A percentile compares a stretch with the other conserved stretches of the same genome.
Evolutionary conservation across 2,797 vertebrate genomes (phyloP).

Genomic region (Salarias fasciatus): DNA sequence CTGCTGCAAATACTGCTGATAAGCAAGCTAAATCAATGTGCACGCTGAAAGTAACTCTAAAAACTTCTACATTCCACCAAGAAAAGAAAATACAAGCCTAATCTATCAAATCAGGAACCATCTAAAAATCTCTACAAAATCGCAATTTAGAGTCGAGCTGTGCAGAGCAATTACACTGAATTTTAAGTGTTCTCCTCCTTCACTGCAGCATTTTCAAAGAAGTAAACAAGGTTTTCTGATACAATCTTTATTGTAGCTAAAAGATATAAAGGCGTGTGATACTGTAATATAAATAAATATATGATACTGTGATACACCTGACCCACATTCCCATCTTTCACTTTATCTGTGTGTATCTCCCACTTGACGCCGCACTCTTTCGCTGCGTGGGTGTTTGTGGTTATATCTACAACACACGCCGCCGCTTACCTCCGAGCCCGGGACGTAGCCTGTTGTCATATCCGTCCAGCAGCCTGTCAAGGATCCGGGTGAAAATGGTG

Average conservation of each 20-base stretch:
- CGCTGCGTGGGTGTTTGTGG: no score
- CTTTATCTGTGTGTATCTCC: no score
- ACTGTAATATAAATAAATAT: no score
- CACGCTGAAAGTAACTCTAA: not conserved
- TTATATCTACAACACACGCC: constrained; percentile 1
- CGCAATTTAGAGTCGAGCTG: no score
- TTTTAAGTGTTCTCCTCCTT: not conserved
- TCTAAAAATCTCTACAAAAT: no score
- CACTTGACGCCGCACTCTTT: no score
- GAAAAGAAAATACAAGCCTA: no score
- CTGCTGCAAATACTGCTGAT: constrained; percentile 18
- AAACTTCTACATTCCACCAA: no score
- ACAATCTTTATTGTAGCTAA: not conserved
- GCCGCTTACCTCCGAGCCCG: constrained; percentile 92
- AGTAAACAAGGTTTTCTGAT: not conserved
- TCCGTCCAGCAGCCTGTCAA: constrained; percentile 95
- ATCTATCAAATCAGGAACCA: no score
- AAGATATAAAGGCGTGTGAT: not conserved
- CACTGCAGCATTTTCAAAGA: not conserved
- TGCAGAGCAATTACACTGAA: not conserved
- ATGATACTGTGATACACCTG: not conserved
- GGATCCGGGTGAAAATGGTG: constrained; percentile 96
- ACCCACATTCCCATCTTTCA: not conserved
- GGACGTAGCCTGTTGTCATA: constrained; percentile 98
- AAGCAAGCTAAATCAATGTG: not conserved